Conservation (phyloP, 2,113 vertebrate species). For the Orthonyx spaldingii region DNA sequence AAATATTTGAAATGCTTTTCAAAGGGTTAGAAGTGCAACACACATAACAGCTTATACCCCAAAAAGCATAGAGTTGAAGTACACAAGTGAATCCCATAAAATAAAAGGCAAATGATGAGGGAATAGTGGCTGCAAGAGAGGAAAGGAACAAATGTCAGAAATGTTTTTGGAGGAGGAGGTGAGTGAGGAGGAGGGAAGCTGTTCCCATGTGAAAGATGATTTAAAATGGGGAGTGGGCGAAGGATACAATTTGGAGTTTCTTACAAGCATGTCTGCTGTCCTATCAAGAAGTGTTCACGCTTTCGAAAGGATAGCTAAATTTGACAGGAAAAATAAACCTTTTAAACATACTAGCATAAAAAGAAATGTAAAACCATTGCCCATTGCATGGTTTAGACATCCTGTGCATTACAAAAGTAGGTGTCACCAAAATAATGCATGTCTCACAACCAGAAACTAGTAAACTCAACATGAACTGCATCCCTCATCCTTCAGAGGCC, state of each 20-base stretch:
- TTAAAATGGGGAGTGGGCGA: constrained; percentile 60
- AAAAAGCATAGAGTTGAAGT: not conserved
- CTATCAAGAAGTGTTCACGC: constrained; percentile 29
- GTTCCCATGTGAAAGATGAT: constrained; percentile 62
- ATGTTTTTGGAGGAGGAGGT: constrained; percentile 49
- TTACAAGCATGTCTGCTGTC: constrained; percentile 44
- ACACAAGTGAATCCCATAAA: constrained; percentile 4
- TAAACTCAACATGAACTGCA: not conserved
- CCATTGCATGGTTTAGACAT: not conserved
- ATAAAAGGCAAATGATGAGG: constrained; percentile 36
- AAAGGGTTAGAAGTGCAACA: constrained; percentile 6
- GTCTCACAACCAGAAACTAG: not conserved
- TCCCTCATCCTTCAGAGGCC: not conserved
- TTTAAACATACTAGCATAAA: not conserved
- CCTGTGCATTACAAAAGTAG: not conserved
- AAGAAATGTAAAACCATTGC: not conserved
- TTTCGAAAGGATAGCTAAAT: constrained; percentile 29
- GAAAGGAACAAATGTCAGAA: constrained; percentile 60
- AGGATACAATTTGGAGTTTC: constrained; percentile 47
- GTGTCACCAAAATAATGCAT: not conserved
- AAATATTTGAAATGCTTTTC: constrained; percentile 19
- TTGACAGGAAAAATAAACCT: constrained; percentile 35
- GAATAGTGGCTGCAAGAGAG: not conserved
- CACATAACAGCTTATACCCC: not conserved
- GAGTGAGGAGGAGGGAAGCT: constrained; percentile 55